phyloP scores from a whole-genome alignment of 1,140 invertebrate genomes.

The Cydia pomonella region DNA sequence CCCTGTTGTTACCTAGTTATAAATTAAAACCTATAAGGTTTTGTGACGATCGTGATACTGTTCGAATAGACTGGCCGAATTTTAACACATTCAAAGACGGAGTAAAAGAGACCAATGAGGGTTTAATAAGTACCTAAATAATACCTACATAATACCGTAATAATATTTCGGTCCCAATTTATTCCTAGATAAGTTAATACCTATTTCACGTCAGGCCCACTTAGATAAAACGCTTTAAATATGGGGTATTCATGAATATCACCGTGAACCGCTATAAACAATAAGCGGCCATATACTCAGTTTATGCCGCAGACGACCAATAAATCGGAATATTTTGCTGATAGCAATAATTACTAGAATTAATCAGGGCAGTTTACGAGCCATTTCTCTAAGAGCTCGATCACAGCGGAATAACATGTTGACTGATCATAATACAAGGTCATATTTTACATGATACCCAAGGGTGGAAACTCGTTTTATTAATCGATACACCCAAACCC shows the following conservation, averaged over 20 bases:
- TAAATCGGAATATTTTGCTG: slow-evolving; percentile 31
- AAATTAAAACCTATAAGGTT: too few relatives aligned
- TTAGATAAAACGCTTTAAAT: slow-evolving; percentile 9
- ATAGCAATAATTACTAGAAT: slow-evolving; percentile 32
- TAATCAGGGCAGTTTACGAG: slow-evolving; percentile 29
- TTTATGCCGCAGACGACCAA: slow-evolving; percentile 29
- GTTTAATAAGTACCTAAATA: too few relatives aligned
- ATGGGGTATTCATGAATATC: background rate
- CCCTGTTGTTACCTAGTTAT: too few relatives aligned
- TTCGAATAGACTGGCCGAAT: background rate
- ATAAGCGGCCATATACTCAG: slow-evolving; percentile 27
- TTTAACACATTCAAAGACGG: background rate
- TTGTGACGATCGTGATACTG: background rate
- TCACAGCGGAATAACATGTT: background rate
- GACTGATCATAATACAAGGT: slow-evolving; percentile 21
- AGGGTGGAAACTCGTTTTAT: background rate
- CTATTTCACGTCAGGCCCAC: background rate
- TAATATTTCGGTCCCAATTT: background rate
- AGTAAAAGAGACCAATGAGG: background rate
- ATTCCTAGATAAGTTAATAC: background rate
- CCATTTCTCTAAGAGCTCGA: slow-evolving; percentile 30
- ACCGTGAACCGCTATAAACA: slow-evolving; percentile 18
- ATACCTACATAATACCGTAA: too few relatives aligned
- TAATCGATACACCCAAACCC: background rate
- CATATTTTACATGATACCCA: background rate